phyloP scores from a whole-genome alignment of 1,140 invertebrate species.

The Conopomorpha cramerella region DNA sequence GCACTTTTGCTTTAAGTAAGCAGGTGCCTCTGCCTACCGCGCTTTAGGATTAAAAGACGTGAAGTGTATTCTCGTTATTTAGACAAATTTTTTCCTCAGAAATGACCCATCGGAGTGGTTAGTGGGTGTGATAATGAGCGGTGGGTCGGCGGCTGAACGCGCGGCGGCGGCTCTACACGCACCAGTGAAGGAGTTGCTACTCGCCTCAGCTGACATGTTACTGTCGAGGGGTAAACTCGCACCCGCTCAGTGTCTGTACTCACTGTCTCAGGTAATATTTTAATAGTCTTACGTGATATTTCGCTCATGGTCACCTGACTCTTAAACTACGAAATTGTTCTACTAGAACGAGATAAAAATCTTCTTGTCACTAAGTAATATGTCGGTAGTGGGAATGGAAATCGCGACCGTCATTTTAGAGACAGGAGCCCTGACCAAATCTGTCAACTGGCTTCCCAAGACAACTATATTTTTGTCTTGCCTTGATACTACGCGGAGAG shows the following conservation, averaged over 20 bases:
- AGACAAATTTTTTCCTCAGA: conserved; percentile 10
- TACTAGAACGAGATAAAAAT: too few relatives aligned
- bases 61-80: background rate
- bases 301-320: too few relatives aligned
- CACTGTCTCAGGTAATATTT: conserved; percentile 30
- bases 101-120: conserved; percentile 35
- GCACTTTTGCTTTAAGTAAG: background rate
- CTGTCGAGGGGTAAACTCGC: conserved; percentile 29
- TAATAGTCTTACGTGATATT: too few relatives aligned
- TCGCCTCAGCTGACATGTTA: conserved; percentile 38
- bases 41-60: background rate
- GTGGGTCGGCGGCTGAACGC: conserved; percentile 28
- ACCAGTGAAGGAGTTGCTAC: conserved; percentile 23
- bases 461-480: too few relatives aligned
- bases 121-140: conserved; percentile 31
- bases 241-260: conserved; percentile 32
- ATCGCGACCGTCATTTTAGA: too few relatives aligned
- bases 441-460: too few relatives aligned
- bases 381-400: too few relatives aligned
- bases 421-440: too few relatives aligned
- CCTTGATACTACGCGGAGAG: too few relatives aligned
- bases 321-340: too few relatives aligned
- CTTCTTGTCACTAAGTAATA: too few relatives aligned
- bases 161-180: conserved; percentile 29
- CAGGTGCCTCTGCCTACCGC: background rate